Evolutionary conservation across 2,888 invertebrate species (phyloP), one percentile per base, ranked within the genome.

Genomic region (Euphydryas editha): DNA sequence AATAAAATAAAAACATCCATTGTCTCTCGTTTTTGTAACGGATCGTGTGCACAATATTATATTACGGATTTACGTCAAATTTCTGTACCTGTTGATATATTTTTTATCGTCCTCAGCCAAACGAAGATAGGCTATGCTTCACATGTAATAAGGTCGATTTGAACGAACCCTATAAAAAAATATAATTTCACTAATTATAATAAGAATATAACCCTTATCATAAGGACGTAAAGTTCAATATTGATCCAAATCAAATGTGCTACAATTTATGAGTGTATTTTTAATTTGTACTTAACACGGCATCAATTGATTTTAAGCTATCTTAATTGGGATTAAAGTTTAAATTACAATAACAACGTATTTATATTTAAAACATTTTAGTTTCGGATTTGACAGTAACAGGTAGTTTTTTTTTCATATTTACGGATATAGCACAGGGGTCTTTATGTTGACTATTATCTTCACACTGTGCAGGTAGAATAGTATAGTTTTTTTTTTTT

Each of bases 11-110:
- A 78, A 82, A 79, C 75, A 73, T 24, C 69, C 74, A 81, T 85
- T 85, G 82, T 84, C 77, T 81, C 75, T 68, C 74, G 76, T 82
- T 83, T 86, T 86, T 83, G 75, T 77, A 76, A 54, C 71, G 73
- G 75, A 74, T 84, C 87, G 88, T 85, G 88, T 85, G 85, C 86
- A 82, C 84, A 83, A 83, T 86, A 87, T 89, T 82, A 78, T 80
- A 81, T 88, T 88, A 83, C 88, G 77, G 78, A 78, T 78, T 78
- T 78, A 76, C 76, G 75, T 78, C 78, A 81, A 77, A 81, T 54
- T 62, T 60, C 55, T 62, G 65, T 71, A 71, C 62, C 62, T 67
- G 59, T 65, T 69, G 44, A 51, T 63, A 57, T 56, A 47, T 18
- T 39, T 36, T 39, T 20, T 17, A 8, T 44, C n/a, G 1, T 24